phyloP scores from a whole-genome alignment of 2,113 vertebrate species.

The Promerops cafer region DNA sequence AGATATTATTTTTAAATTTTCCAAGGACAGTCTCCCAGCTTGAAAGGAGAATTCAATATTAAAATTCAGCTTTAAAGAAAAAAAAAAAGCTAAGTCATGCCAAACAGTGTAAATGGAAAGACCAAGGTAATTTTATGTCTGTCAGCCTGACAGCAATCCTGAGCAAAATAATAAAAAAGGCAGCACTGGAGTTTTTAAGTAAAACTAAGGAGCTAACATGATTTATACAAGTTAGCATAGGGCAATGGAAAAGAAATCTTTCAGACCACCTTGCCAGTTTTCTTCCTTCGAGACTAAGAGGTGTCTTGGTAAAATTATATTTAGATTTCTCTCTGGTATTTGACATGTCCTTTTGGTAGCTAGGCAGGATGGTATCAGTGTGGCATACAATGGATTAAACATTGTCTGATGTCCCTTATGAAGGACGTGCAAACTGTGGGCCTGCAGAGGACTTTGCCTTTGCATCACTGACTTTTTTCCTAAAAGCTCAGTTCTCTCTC shows the following conservation, averaged over 20 bases:
- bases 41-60: slow-evolving; percentile 23
- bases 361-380: neutral
- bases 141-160: neutral
- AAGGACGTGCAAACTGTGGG: neutral
- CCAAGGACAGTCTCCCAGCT: slow-evolving; percentile 8
- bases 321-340: neutral
- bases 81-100: neutral
- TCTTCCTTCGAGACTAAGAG: neutral
- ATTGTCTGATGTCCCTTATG: neutral
- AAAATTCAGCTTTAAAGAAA: neutral
- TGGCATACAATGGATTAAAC: neutral
- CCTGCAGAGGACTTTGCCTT: neutral
- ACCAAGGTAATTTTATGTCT: slow-evolving; percentile 13
- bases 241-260: neutral
- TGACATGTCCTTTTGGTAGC: neutral
- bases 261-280: neutral
- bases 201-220: neutral
- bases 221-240: neutral
- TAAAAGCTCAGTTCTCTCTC: neutral
- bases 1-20: neutral
- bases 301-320: neutral
- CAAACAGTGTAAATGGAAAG: slow-evolving; percentile 3
- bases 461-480: neutral
- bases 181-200: neutral
- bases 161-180: slow-evolving; percentile 10